Evolutionary conservation across 2,888 invertebrate species (phyloP).

Genomic region (Polymixis flavicincta): DNA sequence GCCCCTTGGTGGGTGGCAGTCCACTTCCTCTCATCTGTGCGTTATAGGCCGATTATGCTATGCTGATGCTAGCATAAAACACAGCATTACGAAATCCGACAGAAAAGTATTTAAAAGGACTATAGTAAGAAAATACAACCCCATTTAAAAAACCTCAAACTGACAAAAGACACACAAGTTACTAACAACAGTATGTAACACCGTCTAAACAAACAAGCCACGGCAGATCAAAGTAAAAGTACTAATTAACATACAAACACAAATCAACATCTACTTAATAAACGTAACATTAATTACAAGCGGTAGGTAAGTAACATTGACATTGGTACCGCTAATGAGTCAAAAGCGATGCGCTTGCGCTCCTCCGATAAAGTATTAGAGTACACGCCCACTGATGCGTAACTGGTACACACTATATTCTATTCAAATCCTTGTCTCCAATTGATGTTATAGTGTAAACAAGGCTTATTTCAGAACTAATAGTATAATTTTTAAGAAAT

Average conservation of each 20-base stretch:
- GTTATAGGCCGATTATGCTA: too few relatives aligned
- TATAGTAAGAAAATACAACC: not conserved
- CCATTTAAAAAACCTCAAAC: conserved; percentile 1
- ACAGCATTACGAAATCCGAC: not conserved
- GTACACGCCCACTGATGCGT: conserved; percentile 50
- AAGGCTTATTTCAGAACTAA: not conserved
- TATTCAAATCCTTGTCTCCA: not conserved
- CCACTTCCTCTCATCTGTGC: too few relatives aligned
- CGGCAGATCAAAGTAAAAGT: conserved; percentile 60
- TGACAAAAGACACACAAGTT: not conserved
- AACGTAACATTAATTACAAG: conserved; percentile 64
- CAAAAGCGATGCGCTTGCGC: conserved; percentile 57
- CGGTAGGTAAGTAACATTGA: conserved; percentile 75
- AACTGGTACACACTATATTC: not conserved
- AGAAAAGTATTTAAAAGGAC: not conserved
- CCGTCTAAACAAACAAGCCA: conserved; percentile 45
- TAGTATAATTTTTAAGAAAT: too few relatives aligned
- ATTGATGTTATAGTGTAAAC: not conserved
- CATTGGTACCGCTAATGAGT: conserved; percentile 80
- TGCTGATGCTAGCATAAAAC: too few relatives aligned
- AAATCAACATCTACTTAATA: conserved; percentile 64
- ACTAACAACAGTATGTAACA: conserved; percentile 13
- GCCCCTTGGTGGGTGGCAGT: too few relatives aligned
- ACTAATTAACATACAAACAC: conserved; percentile 55
- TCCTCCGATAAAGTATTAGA: conserved; percentile 44